Evolutionary conservation across 2,113 vertebrate genomes (phyloP).

Genomic region (Myotis lucifugus): DNA sequence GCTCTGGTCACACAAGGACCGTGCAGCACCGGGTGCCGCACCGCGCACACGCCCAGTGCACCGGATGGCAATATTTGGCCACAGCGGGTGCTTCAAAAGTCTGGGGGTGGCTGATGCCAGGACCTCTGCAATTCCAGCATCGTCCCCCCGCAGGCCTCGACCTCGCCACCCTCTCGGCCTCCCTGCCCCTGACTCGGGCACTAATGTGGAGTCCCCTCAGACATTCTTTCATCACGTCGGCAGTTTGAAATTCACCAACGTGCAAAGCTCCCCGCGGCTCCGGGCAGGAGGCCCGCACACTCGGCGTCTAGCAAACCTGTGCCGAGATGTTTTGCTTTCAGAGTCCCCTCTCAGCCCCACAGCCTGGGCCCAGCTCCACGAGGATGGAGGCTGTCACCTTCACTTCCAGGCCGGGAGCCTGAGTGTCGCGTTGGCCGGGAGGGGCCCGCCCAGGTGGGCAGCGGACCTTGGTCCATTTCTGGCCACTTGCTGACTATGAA

Average conservation of each 20-base stretch:
- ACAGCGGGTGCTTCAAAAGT: not conserved
- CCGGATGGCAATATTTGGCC: fast-evolving
- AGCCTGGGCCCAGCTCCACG: not conserved
- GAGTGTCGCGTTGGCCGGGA: not conserved
- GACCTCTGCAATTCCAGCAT: not conserved
- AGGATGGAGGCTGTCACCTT: fast-evolving
- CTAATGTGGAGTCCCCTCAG: not conserved
- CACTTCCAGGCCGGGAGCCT: not conserved
- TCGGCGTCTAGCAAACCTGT: fast-evolving
- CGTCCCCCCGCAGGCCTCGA: fast-evolving
- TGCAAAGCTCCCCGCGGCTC: fast-evolving
- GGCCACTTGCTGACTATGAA: fast-evolving
- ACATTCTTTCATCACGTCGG: fast-evolving
- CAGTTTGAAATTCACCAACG: not conserved
- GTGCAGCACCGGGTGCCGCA: fast-evolving
- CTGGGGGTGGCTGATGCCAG: fast-evolving
- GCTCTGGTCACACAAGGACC: no score
- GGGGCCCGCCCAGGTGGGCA: no score
- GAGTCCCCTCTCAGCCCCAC: not conserved
- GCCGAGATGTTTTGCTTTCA: fast-evolving
- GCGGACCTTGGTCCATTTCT: not conserved
- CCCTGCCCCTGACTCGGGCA: not conserved
- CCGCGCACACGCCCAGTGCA: fast-evolving
- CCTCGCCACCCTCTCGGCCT: fast-evolving
- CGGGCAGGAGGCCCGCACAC: no score